These are phyloP conservation scores for Aricia agestis DNA, from an alignment of 1,140 invertebrate genomes.

Conservation along the genomic window DNA sequence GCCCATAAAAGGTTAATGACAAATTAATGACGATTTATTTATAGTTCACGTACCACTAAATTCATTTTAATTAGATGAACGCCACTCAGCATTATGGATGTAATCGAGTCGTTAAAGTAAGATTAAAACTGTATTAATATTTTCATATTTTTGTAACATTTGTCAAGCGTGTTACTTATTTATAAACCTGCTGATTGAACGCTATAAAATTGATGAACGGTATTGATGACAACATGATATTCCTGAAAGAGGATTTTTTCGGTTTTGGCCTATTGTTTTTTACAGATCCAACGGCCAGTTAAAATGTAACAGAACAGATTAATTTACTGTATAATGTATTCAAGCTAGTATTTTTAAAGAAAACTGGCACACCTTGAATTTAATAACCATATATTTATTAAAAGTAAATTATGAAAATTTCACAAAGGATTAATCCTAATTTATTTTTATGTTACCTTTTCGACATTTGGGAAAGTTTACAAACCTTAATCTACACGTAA, in stretches of 20 bases:
- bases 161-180: background rate
- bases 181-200: background rate
- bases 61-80: background rate
- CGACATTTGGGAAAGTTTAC: background rate
- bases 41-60: conserved; percentile 3
- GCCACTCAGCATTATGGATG: background rate
- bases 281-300: too few relatives aligned
- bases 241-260: too few relatives aligned
- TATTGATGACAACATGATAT: too few relatives aligned
- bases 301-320: too few relatives aligned
- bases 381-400: too few relatives aligned
- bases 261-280: too few relatives aligned
- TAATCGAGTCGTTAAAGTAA: background rate
- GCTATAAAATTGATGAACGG: too few relatives aligned
- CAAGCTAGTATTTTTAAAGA: too few relatives aligned
- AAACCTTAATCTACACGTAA: background rate
- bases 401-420: too few relatives aligned
- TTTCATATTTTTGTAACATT: background rate
- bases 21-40: conserved; percentile 4
- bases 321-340: too few relatives aligned
- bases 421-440: too few relatives aligned
- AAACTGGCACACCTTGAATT: too few relatives aligned
- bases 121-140: background rate
- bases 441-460: background rate
- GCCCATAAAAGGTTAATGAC: conserved; percentile 2